Base-by-base conservation (phyloP, 2,888 invertebrate genomes). In the Calameuta idolon region DNA sequence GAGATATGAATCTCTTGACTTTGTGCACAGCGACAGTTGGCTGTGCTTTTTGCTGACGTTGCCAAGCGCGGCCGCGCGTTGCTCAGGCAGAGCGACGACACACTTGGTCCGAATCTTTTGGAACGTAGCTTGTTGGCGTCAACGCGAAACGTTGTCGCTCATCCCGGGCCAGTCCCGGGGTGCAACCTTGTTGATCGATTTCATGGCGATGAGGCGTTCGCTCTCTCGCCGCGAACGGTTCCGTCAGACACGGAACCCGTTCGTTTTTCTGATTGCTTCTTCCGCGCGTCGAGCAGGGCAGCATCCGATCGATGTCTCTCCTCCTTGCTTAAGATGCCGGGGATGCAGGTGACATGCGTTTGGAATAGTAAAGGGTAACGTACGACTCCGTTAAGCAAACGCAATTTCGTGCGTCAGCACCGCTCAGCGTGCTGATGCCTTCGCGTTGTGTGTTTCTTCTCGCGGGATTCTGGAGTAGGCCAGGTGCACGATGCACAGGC, bases 1-100 rank as follows among this genome's bases (percentile, higher is more conserved):
- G 90, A 90, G 90, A 90, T 90, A 90, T 90, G 90, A 90, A 90
- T 90, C 90, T 90, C 90, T 87, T 87, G 84, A 86, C 80, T 87
- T 90, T 89, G 87, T 87, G 85, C 87, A 85, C 86, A 85, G 86
- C 83, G 40, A 69, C 69, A 74, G 76, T 75, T 15, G 69, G 35
- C 69, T 74, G 79, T 77, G 75, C 80, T 79, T 81, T 88, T 83
- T 86, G 86, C 88, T 85, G 86, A 80, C 81, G 84, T 83, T 84
- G 77, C 83, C 83, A 81, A 81, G 78, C 79, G 78, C 35, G 73
- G 79, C 80, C 81, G 80, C 78, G n/a, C 76, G 79, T 35, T 69
- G 82, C 73, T 75, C 68, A 75, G 71, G 35, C 33, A 69, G 74
- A 78, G 79, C 69, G 78, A 73, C 55, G 79, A 73, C 77, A 73